Conservation (phyloP, 1,140 invertebrate species). For the Pygmarrhopalites habei region DNA sequence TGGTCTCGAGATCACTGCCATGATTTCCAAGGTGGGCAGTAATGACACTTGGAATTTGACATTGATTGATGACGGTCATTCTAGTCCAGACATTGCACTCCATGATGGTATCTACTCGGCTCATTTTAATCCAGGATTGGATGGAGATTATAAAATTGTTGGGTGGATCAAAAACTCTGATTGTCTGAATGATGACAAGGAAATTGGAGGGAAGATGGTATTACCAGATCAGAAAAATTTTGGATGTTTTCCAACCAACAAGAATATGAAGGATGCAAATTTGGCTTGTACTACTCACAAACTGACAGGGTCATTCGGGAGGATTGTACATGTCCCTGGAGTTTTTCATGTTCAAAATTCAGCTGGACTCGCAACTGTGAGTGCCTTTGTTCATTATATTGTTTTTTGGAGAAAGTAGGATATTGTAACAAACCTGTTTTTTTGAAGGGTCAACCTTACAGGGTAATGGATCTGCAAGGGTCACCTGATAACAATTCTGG, state of each 20-base stretch:
- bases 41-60: background rate
- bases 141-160: slow-evolving; percentile 23
- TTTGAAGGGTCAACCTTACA: background rate
- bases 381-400: background rate
- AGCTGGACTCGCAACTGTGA: background rate
- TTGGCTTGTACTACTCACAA: background rate
- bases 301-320: background rate
- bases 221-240: slow-evolving; percentile 2
- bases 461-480: background rate
- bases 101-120: slow-evolving; percentile 29
- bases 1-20: background rate
- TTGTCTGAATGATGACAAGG: background rate
- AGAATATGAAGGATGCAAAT: background rate
- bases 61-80: slow-evolving; percentile 24
- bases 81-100: slow-evolving; percentile 18
- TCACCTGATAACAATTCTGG: background rate
- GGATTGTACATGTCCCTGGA: background rate
- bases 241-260: slow-evolving; percentile 6
- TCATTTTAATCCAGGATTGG: slow-evolving; percentile 13
- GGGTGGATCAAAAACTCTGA: slow-evolving; percentile 14
- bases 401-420: background rate
- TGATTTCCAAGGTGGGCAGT: background rate
- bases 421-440: background rate
- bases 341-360: background rate
- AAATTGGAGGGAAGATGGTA: background rate